phyloP scores from a whole-genome alignment of 2,888 invertebrate species.

The Heliconius cydno region DNA sequence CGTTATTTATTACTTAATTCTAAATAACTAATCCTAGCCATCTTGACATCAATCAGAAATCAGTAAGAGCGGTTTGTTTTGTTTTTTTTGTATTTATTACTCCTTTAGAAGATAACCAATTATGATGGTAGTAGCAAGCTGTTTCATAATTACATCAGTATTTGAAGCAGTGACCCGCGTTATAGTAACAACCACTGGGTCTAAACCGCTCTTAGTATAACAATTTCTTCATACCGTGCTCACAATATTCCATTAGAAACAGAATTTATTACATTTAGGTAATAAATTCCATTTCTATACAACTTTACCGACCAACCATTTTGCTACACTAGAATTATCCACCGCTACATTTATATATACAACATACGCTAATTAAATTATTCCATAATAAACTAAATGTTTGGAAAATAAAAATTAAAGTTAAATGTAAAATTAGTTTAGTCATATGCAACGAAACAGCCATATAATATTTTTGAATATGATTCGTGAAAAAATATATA shows the following conservation, averaged over 20 bases:
- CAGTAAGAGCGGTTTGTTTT: conserved; percentile 48
- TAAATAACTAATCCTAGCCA: conserved; percentile 51
- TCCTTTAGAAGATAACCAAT: not conserved
- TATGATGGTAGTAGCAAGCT: conserved; percentile 25
- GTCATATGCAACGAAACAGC: conserved; percentile 3
- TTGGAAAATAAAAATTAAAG: no score
- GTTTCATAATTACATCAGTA: not conserved
- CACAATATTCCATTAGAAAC: conserved; percentile 49
- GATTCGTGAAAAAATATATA: not conserved
- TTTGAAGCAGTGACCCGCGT: conserved; percentile 4
- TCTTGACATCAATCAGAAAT: conserved; percentile 56
- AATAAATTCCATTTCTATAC: conserved; percentile 31
- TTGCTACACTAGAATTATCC: conserved; percentile 58
- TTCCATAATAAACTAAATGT: not conserved
- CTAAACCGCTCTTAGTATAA: conserved; percentile 48
- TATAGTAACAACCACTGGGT: conserved; percentile 35
- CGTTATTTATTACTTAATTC: conserved; percentile 45
- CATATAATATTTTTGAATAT: not conserved
- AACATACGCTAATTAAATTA: conserved; percentile 34
- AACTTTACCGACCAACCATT: conserved; percentile 53
- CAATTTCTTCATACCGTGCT: conserved; percentile 79
- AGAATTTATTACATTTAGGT: not conserved
- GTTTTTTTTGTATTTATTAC: not conserved
- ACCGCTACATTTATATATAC: conserved; percentile 69
- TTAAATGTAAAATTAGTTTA: not conserved